Conservation (phyloP, 2,888 invertebrate genomes). For the Xestia xanthographa region DNA sequence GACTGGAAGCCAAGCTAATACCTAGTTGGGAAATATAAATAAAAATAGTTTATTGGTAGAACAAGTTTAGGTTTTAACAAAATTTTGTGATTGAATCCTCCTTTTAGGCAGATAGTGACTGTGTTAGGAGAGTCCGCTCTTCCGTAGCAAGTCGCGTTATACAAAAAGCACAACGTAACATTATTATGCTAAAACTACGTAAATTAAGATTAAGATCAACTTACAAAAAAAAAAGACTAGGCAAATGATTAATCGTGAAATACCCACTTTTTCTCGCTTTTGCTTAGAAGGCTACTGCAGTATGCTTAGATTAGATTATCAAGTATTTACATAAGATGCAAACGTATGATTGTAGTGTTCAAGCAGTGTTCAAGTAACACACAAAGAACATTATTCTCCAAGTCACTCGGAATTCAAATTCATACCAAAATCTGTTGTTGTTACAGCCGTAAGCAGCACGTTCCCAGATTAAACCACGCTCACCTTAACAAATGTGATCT, state of each 20-base stretch:
- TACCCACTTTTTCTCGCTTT: neutral
- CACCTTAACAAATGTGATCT: slow-evolving; percentile 59
- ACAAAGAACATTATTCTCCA: slow-evolving; percentile 15
- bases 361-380: neutral
- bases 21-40: no score
- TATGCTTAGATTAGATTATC: neutral
- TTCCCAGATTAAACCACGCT: slow-evolving; percentile 54
- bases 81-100: no score
- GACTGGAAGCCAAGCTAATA: no score
- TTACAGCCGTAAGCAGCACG: slow-evolving; percentile 48
- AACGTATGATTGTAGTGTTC: neutral
- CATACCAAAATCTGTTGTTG: slow-evolving; percentile 38
- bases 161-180: no score
- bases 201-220: no score
- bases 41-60: no score
- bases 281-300: neutral
- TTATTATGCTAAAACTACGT: no score
- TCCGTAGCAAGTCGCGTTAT: no score
- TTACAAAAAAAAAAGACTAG: no score
- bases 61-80: no score
- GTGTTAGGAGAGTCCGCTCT: no score
- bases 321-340: neutral
- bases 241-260: neutral
- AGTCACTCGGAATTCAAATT: slow-evolving; percentile 27
- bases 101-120: no score